A percentile compares a stretch with the other conserved stretches of the same genome.
These are phyloP conservation scores for Podiceps cristatus DNA, from an alignment of 2,113 vertebrate genomes.

Conservation along the genomic window DNA sequence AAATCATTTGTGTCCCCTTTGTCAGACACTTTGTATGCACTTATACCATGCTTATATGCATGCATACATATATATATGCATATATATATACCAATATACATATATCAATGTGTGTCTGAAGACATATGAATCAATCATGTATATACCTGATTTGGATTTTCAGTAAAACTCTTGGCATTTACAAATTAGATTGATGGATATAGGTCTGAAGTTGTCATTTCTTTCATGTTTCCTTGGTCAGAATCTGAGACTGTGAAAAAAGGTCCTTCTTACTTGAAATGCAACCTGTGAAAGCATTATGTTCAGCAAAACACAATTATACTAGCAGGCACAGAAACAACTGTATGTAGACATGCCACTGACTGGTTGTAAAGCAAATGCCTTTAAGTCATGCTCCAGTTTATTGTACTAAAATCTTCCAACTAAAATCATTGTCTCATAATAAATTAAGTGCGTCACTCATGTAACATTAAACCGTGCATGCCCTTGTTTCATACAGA, in stretches of 20 bases:
- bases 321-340: not conserved
- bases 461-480: not conserved
- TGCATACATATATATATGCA: not conserved
- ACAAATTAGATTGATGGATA: not conserved
- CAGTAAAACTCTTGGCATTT: not conserved
- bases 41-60: not conserved
- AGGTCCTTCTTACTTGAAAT: not conserved
- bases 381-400: not conserved
- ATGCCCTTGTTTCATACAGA: not conserved
- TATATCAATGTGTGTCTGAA: not conserved
- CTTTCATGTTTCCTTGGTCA: not conserved
- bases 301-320: not conserved
- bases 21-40: not conserved
- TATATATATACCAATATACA: not conserved
- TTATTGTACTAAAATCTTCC: not conserved
- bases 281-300: not conserved
- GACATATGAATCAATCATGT: not conserved
- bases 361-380: not conserved
- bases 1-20: constrained; percentile 31
- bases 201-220: not conserved
- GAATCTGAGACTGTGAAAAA: not conserved
- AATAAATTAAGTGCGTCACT: not conserved
- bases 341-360: not conserved
- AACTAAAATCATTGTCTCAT: not conserved
- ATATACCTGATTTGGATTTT: not conserved